Base-by-base conservation (phyloP, 2,888 invertebrate species). In the Heteromyza rotundicornis region DNA sequence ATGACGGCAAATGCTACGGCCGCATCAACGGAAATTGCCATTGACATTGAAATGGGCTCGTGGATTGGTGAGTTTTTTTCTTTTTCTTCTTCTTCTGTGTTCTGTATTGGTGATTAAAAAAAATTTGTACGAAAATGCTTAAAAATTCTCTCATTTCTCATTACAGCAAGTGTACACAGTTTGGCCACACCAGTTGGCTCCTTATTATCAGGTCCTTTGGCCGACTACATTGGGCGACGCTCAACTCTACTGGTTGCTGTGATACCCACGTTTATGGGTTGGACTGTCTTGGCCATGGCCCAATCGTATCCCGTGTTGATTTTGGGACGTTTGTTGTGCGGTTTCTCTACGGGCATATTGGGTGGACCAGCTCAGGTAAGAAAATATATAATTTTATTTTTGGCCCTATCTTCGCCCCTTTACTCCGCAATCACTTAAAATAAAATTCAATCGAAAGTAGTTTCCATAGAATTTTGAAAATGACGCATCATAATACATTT, bases 111-210 rank as follows among this genome's bases (percentile, higher is more conserved):
- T n/a, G n/a, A n/a, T n/a, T n/a, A n/a, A n/a, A n/a, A n/a, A n/a
- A n/a, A n/a, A n/a, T n/a, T n/a, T n/a, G n/a, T n/a, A n/a, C n/a
- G n/a, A n/a, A n/a, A n/a, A n/a, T n/a, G n/a, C n/a, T n/a, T n/a
- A n/a, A n/a, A n/a, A n/a, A n/a, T n/a, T n/a, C n/a, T n/a, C n/a
- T n/a, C n/a, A n/a, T n/a, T n/a, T 63, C 52, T 56, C 56, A 40
- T 77, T 77, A 8, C 84, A 92, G 92, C 92, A 2, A 90, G 91
- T 71, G 87, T 92, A 12, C 92, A 92, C 76, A 92, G 92, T 24
- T 87, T 91, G 59, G 91, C 92, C 0, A 91, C 92, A 0, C 92
- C 92, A 0, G 75, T 91, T 1, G 92, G 92, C 1, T 89, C 91
- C 0, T 82, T 92, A 72, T 70, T 90, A 35, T 90, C 91, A 0